These are phyloP conservation scores for Rousettus madagascariensis DNA, from an alignment of 2,797 vertebrate genomes.

Conservation along the genomic window DNA sequence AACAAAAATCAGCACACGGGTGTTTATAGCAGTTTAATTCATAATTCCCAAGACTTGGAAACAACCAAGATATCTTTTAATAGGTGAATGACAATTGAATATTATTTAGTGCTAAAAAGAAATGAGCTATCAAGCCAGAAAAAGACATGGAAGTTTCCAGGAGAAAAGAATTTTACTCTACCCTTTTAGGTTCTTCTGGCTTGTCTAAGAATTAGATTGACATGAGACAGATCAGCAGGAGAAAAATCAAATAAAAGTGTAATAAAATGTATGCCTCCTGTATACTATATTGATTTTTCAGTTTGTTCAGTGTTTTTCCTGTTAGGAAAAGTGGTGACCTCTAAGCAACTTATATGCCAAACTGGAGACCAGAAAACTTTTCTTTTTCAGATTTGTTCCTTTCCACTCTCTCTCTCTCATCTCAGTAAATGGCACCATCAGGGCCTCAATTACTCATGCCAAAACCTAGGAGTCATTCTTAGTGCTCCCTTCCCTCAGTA, in stretches of 20 bases:
- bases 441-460: too few relatives aligned
- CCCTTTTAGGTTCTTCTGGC: too few relatives aligned
- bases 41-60: too few relatives aligned
- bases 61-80: too few relatives aligned
- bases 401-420: neutral
- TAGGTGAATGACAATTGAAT: too few relatives aligned
- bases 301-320: neutral
- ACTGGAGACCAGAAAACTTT: neutral
- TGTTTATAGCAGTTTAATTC: too few relatives aligned
- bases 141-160: neutral
- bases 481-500: neutral
- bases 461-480: neutral
- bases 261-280: neutral
- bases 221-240: neutral
- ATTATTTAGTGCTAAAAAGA: too few relatives aligned
- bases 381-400: neutral
- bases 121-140: too few relatives aligned
- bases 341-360: neutral
- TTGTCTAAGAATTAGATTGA: too few relatives aligned
- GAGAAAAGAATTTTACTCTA: too few relatives aligned
- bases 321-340: neutral
- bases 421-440: too few relatives aligned
- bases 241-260: neutral
- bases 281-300: neutral
- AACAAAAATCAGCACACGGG: too few relatives aligned